Base-by-base conservation (phyloP, 2,113 vertebrate genomes). In the Myotis davidii region DNA sequence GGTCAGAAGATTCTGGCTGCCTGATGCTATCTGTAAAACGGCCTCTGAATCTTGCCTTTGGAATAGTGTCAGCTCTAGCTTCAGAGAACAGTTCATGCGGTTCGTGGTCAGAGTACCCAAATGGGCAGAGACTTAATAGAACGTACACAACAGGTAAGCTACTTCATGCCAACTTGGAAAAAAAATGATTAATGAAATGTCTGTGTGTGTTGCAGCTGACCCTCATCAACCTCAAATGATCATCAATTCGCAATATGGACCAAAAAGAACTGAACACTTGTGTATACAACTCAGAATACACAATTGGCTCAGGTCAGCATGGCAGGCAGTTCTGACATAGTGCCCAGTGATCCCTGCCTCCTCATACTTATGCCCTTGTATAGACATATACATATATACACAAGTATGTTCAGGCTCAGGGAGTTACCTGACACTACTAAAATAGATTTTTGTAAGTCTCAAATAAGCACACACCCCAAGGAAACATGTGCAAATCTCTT, bases 371-470 rank as follows among this genome's bases (percentile, higher is more conserved):
- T 32, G 70, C n/a, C 50, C 11, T 65, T 32, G n/a, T n/a, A 32
- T 17, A 3, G 9, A 45, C 18, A 10, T 32, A 76, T 16, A 13
- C 5, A 21, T 4, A 37, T 4, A 79, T 17, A n/a, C 18, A 79
- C 21, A 89, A 50, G 39, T 61, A 81, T 14, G 74, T 73, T 54
- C 23, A 4, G 3, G 59, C 92, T 54, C 32, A 81, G 54, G 32
- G n/a, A 83, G 76, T 91, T 91, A 79, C 29, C 25, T 92, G 85
- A 52, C 61, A 92, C 39, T 77, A 42, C n/a, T 85, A 88, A 94
- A 94, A 69, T 25, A 5, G 61, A 90, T 61, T 93, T 93, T 81
- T 39, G 14, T 72, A 95, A 96, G 37, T 42, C 70, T 61, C 85
- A 92, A 85, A 77, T 73, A 77, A 94, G 59, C 23, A 45, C 1